Base-by-base conservation (phyloP, 2,797 vertebrate genomes). In the Notolepis coatsorum region DNA sequence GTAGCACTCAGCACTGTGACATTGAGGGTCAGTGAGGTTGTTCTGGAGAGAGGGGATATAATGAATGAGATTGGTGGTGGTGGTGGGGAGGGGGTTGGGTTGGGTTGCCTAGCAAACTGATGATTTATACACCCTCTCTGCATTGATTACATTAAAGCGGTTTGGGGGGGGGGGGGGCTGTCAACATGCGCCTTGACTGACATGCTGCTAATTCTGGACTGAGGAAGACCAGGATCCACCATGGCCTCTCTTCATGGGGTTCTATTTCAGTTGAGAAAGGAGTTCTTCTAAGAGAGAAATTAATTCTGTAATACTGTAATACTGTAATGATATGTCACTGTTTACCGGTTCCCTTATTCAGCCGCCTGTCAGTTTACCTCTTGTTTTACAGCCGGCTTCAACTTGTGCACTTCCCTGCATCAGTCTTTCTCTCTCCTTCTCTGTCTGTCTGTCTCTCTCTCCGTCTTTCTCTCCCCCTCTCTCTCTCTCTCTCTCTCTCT, bases 61-160 rank as follows among this genome's bases (percentile, higher is more conserved):
- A 17, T 52, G 53, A 68, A n/a, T n/a, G n/a, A 0, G 45, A 18
- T 4, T n/a, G 51, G 68, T 64, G 33, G 39, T 21, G 23, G 10
- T 3, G 15, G 41, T 6, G 51, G 13, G 25, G 27, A 52, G 62
- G 27, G 33, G 17, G 17, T 39, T 23, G 52, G 5, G 31, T 45
- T 5, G 46, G 30, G 50, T 25, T 23, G 46, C 38, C 57, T 69
- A 62, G 65, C 46, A 74, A 68, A 72, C 68, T 43, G 77, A 68
- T 65, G 23, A 71, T 58, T 54, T 61, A 30, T 61, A 67, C 59
- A 58, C 60, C 62, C 73, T 82, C 50, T 74, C 69, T 52, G 71
- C 54, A 43, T 78, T 82, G 70, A 89, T 87, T 82, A 73, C 61
- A 69, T 76, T 77, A 76, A 70, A 80, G 85, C 74, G 70, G 61